Conservation (phyloP, 2,113 vertebrate species). For the Dascyllus trimaculatus region DNA sequence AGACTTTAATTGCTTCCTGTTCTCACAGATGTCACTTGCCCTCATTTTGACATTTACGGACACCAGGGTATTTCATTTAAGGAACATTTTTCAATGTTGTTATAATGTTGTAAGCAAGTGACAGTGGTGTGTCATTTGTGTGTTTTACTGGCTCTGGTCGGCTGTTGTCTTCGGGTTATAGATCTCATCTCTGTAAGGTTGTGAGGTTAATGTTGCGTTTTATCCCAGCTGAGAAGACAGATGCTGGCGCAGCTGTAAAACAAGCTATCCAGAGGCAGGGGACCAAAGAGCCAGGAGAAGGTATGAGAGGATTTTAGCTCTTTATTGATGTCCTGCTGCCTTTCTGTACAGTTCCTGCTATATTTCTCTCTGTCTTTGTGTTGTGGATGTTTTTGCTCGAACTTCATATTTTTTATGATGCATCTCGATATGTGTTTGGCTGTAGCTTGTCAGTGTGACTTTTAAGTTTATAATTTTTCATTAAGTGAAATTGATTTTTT, state of each 20-base stretch:
- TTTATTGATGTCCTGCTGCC: background rate
- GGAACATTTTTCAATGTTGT: background rate
- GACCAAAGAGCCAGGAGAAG: conserved; percentile 50
- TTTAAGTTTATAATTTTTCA: no score
- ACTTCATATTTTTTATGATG: background rate
- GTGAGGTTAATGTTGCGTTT: conserved; percentile 40
- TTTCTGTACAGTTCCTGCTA: background rate
- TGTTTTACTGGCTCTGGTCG: background rate
- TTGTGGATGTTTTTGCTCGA: background rate
- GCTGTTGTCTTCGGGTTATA: conserved; percentile 2
- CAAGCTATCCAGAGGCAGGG: conserved; percentile 37
- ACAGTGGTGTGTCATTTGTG: background rate
- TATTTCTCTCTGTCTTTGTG: background rate
- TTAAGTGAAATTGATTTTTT: no score
- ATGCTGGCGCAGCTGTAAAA: conserved; percentile 41
- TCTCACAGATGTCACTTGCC: background rate
- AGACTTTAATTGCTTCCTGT: background rate
- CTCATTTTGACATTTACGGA: background rate
- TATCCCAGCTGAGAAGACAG: conserved; percentile 46
- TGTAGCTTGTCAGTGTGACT: conserved; percentile 2
- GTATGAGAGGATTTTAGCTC: conserved; percentile 32
- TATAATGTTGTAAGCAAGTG: background rate
- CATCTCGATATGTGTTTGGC: background rate
- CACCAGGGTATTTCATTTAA: background rate
- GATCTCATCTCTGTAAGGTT: background rate